Evolutionary conservation across 2,797 vertebrate genomes (phyloP).

Genomic region (Spinus pinus): DNA sequence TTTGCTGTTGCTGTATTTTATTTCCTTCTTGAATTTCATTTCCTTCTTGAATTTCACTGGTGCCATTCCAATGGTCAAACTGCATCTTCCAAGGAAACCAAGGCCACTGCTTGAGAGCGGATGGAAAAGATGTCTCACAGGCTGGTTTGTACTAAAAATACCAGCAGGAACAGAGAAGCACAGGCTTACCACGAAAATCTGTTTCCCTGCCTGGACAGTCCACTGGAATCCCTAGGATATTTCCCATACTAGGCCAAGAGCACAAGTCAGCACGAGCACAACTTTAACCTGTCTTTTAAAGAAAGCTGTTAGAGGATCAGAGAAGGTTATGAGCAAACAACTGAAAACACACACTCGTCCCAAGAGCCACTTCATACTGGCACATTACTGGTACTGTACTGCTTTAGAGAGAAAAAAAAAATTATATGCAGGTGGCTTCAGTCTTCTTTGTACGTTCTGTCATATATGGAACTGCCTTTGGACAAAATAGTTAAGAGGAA

Average conservation of each 20-base stretch:
- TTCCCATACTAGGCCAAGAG: background rate
- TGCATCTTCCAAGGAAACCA: background rate
- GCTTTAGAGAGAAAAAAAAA: background rate
- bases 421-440: background rate
- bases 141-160: background rate
- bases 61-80: background rate
- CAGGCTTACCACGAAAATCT: background rate
- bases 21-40: slow-evolving; percentile 21
- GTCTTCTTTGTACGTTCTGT: background rate
- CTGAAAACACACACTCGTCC: background rate
- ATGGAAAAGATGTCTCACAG: background rate
- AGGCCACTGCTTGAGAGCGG: background rate
- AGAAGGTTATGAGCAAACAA: background rate
- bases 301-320: background rate
- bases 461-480: background rate
- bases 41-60: slow-evolving; percentile 14
- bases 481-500: background rate
- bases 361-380: background rate
- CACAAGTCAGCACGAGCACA: background rate
- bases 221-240: background rate
- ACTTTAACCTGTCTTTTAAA: slow-evolving; percentile 16
- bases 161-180: background rate
- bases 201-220: background rate
- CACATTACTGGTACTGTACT: background rate
- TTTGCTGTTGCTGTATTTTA: background rate